Conservation (phyloP, 23 tunicate species). For the Trididemnum clinides region DNA sequence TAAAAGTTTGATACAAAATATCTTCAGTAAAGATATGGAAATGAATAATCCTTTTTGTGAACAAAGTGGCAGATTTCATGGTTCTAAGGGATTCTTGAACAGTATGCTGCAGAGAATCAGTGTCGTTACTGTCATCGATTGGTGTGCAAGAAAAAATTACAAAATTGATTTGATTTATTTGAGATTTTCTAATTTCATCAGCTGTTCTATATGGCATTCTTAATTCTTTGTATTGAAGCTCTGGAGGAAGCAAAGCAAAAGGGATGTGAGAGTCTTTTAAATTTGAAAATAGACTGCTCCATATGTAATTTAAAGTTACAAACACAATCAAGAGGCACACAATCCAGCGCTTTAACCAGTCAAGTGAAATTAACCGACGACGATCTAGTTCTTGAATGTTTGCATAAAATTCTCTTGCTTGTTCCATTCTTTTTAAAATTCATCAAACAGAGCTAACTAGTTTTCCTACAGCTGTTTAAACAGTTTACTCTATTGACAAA, state of each 20-base stretch:
- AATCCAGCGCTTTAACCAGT: slow-evolving; percentile 53
- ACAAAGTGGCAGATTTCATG: slow-evolving; percentile 67
- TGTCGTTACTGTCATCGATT: neutral
- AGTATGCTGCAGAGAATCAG: neutral
- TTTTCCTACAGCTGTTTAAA: too few species aligned
- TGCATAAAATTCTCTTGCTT: neutral
- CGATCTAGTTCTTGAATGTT: slow-evolving; percentile 51
- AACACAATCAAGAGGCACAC: slow-evolving; percentile 24
- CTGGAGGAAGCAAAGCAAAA: slow-evolving; percentile 8
- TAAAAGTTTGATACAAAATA: slow-evolving; percentile 26
- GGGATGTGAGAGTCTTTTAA: slow-evolving; percentile 26
- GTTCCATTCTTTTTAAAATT: too few species aligned
- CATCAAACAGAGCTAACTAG: too few species aligned
- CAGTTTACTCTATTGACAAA: too few species aligned
- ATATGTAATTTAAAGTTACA: slow-evolving; percentile 18
- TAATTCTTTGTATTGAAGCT: neutral
- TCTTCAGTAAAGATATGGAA: slow-evolving; percentile 78
- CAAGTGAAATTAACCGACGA: slow-evolving; percentile 32
- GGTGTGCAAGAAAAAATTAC: slow-evolving; percentile 45
- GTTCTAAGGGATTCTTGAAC: slow-evolving; percentile 37
- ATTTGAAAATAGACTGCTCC: slow-evolving; percentile 49
- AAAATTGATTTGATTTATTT: slow-evolving; percentile 53
- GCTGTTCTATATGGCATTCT: slow-evolving; percentile 11
- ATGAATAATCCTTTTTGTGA: slow-evolving; percentile 58
- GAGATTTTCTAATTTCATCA: slow-evolving; percentile 44